These are phyloP conservation scores for Clupea harengus DNA, from an alignment of 2,113 vertebrate species.

Conservation along the genomic window DNA sequence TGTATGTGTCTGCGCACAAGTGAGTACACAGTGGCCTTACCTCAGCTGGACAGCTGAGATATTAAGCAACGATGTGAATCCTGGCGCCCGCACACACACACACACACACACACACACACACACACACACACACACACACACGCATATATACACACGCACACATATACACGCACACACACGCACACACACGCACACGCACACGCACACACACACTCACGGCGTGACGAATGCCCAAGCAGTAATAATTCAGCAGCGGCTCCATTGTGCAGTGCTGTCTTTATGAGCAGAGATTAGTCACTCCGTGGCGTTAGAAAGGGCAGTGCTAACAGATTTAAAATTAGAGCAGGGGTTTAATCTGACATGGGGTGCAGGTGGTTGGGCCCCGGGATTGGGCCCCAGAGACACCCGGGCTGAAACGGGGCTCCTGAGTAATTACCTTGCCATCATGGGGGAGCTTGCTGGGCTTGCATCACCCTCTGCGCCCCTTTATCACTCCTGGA, in stretches of 20 bases:
- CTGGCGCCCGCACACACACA: background rate
- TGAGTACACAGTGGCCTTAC: slow-evolving; percentile 19
- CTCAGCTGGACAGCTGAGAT: slow-evolving; percentile 62
- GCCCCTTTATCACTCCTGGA: slow-evolving; percentile 6
- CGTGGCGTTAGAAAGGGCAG: slow-evolving; percentile 57
- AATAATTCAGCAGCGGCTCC: slow-evolving; percentile 69
- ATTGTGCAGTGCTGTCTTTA: slow-evolving; percentile 56
- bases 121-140: background rate
- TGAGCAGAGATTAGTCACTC: slow-evolving; percentile 70
- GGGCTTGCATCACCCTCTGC: slow-evolving; percentile 29
- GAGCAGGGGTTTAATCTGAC: slow-evolving; percentile 66
- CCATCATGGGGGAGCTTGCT: slow-evolving; percentile 48
- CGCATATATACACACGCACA: background rate
- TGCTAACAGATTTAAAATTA: slow-evolving; percentile 75
- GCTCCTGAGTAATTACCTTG: slow-evolving; percentile 62
- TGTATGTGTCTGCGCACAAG: background rate
- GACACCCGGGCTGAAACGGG: slow-evolving; percentile 51
- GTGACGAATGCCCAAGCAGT: slow-evolving; percentile 63
- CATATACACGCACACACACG: background rate
- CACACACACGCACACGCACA: background rate
- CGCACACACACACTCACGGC: background rate
- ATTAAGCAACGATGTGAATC: slow-evolving; percentile 40
- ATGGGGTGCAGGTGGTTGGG: slow-evolving; percentile 68
- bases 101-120: background rate
- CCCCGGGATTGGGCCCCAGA: slow-evolving; percentile 67